Conservation (phyloP, 2,797 vertebrate genomes). For the Hippoglossus hippoglossus region DNA sequence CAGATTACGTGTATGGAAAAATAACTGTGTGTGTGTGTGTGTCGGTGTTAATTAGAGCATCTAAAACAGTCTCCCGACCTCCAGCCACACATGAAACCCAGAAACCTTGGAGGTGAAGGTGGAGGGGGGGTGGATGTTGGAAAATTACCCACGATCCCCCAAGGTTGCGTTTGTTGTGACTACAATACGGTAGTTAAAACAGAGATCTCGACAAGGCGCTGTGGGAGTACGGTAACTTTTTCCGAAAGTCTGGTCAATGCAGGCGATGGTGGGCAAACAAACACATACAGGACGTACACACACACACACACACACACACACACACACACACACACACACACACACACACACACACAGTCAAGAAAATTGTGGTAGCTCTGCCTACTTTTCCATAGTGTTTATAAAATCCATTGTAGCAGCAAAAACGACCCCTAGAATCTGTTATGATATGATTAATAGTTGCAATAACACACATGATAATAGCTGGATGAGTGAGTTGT, state of each 20-base stretch:
- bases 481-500: background rate
- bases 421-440: background rate
- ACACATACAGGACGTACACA: conserved; percentile 3
- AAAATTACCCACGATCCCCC: conserved; percentile 24
- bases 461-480: background rate
- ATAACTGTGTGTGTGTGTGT: conserved; percentile 4
- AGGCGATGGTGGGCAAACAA: background rate
- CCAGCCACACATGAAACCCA: conserved; percentile 25
- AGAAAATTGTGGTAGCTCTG: background rate
- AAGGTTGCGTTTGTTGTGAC: conserved; percentile 58
- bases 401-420: too few species aligned
- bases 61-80: conserved; percentile 24
- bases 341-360: background rate
- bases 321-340: background rate
- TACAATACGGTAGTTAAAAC: conserved; percentile 55
- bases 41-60: conserved; percentile 26
- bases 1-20: conserved; percentile 45
- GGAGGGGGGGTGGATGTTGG: background rate
- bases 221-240: conserved; percentile 43
- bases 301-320: conserved; percentile 4
- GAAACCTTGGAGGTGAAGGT: background rate
- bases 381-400: background rate
- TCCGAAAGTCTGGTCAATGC: conserved; percentile 39
- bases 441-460: background rate
- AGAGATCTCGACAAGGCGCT: conserved; percentile 26